Evolutionary conservation across 2,888 invertebrate genomes (phyloP), one percentile per base, ranked within the genome.

Genomic region (Chloroclystis v-ata): DNA sequence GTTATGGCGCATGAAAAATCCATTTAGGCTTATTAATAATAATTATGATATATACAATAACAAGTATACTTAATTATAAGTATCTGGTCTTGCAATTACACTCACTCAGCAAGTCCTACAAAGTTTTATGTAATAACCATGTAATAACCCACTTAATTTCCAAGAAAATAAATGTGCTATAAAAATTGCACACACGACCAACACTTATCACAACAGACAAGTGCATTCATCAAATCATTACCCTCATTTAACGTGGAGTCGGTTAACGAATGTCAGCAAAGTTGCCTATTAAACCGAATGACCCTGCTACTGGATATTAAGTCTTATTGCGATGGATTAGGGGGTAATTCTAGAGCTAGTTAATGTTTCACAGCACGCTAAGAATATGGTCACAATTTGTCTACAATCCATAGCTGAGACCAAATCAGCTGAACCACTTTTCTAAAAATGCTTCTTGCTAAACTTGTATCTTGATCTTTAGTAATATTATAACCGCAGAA

Each of bases 231-330:
- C 30, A 46, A 50, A 43, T 26, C 46, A 43, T 50, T 43, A 50
- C 46, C 46, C 42, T 50, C 46, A 37, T 46, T 50, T 30, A 29
- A 43, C 12, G 32, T 28, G 12, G 33, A 41, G 44, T 46, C 50
- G 32, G 50, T 43, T 32, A 49, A 42, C 30, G 37, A 43, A 39
- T 43, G 46, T 50, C 33, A 39, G 38, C 43, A 41, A 49, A 42
- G 32, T 43, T 43, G 46, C 39, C 24, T 46, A 43, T 40, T 46
- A 49, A n/a, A 44, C 9, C 8, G 26, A 35, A 6, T 35, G 35
- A 20, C 35, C 28, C 25, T 30, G 43, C 24, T 29, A 25, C 11
- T 13, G 29, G 11, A 38, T 30, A 37, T 26, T 8, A 30, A n/a
- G 24, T 12, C 43, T 30, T 37, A 44, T 38, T 10, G n/a, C 37